These are phyloP conservation scores for Pygathrix nemaeus DNA, from an alignment of 2,113 vertebrate genomes.

Conservation along the genomic window DNA sequence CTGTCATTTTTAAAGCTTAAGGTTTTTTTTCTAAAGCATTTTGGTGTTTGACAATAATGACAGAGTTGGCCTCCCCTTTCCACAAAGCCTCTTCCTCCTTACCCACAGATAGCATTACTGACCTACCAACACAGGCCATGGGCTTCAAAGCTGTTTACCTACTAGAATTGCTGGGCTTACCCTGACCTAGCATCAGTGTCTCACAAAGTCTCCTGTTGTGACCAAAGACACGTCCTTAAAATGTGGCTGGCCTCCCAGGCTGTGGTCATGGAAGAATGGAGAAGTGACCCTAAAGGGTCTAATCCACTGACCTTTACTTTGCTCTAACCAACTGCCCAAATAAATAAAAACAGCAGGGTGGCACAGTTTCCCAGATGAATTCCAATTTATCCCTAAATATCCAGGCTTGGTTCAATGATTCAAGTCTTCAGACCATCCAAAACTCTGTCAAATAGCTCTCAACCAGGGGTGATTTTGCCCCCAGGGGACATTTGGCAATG, in stretches of 20 bases:
- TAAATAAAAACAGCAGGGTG: conserved; percentile 63
- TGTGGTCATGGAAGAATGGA: conserved; percentile 74
- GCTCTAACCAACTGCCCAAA: conserved; percentile 74
- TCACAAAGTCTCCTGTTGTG: conserved; percentile 60
- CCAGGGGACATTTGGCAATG: neutral
- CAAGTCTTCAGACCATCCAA: conserved; percentile 34
- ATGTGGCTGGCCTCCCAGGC: conserved; percentile 67
- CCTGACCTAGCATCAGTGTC: conserved; percentile 39
- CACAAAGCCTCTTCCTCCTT: conserved; percentile 37
- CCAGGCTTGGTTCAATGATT: conserved; percentile 33
- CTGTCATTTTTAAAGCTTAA: conserved; percentile 29
- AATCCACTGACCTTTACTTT: conserved; percentile 71
- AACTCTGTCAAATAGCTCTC: conserved; percentile 35
- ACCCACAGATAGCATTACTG: conserved; percentile 61
- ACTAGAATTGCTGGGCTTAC: conserved; percentile 7
- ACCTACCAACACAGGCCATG: conserved; percentile 12
- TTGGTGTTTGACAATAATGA: conserved; percentile 39
- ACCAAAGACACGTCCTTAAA: conserved; percentile 67
- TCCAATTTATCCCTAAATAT: conserved; percentile 59
- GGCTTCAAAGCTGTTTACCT: conserved; percentile 67
- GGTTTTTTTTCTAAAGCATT: neutral
- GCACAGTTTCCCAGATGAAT: conserved; percentile 67
- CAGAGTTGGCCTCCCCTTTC: conserved; percentile 22
- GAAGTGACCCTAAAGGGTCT: conserved; percentile 58
- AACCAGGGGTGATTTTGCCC: neutral